Conservation (phyloP, 2,113 vertebrate genomes). For the Condylura cristata region DNA sequence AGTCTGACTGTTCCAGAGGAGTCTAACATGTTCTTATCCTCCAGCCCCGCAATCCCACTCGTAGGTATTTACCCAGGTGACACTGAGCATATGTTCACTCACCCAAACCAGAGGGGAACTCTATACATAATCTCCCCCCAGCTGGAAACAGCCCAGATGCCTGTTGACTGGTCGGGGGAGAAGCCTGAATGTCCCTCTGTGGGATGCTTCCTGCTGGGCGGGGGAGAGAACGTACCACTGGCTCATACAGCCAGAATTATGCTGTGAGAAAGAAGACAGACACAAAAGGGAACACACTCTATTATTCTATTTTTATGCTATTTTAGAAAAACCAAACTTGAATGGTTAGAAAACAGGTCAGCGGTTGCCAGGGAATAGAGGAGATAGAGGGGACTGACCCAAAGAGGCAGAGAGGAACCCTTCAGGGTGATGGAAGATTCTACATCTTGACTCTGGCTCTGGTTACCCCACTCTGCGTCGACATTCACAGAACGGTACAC, state of each 20-base stretch:
- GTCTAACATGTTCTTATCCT: background rate
- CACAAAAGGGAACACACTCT: background rate
- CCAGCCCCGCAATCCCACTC: background rate
- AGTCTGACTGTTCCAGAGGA: background rate
- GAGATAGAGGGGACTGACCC: background rate
- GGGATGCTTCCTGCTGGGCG: background rate
- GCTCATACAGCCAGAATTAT: background rate
- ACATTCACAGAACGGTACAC: background rate
- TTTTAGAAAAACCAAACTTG: conserved; percentile 6
- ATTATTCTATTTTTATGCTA: background rate
- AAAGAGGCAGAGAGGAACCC: background rate
- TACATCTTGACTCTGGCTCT: background rate
- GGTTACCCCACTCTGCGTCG: background rate
- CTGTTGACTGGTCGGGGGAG: background rate
- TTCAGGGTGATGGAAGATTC: background rate
- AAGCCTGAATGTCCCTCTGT: background rate
- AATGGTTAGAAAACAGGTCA: background rate
- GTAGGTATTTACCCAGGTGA: background rate
- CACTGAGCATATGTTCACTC: background rate
- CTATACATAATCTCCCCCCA: background rate
- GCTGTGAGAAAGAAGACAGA: background rate
- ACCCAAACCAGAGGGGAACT: background rate
- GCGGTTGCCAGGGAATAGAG: background rate
- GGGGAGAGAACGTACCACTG: background rate
- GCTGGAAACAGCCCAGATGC: background rate